A percentile compares a stretch with the other conserved stretches of the same genome.
phyloP scores from a whole-genome alignment of 1,140 invertebrate species.

The Mercenaria mercenaria region DNA sequence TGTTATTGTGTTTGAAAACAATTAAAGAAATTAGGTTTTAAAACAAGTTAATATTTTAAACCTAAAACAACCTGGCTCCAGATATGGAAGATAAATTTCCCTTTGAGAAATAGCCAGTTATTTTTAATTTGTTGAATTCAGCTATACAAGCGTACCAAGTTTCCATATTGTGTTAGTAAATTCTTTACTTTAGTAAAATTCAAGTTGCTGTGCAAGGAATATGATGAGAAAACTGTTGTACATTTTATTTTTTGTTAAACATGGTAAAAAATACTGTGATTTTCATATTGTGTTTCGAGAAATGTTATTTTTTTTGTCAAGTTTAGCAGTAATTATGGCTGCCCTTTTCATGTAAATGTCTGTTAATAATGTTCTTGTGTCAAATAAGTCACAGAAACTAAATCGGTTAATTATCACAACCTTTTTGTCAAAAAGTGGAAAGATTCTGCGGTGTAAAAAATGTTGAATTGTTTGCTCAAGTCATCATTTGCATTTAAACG shows the following conservation, averaged over 20 bases:
- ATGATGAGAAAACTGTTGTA: too few species aligned
- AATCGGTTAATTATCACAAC: background rate
- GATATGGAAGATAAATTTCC: background rate
- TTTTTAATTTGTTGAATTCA: too few species aligned
- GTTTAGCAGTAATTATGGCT: background rate
- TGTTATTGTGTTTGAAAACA: constrained; percentile 20
- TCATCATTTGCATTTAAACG: constrained; percentile 39
- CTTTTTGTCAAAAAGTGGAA: background rate
- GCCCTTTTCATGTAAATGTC: background rate
- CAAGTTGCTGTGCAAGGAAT: too few species aligned
- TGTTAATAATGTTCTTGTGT: background rate
- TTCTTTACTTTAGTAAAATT: too few species aligned
- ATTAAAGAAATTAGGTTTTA: background rate
- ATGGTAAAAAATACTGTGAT: background rate
- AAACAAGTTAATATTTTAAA: constrained; percentile 4
- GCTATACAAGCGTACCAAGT: too few species aligned
- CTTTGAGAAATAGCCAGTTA: background rate
- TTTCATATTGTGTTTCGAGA: constrained; percentile 8
- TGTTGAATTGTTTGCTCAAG: background rate
- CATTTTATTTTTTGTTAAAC: background rate
- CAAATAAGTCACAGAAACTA: background rate
- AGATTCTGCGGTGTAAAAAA: background rate
- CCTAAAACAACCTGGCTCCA: background rate
- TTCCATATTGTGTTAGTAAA: too few species aligned
- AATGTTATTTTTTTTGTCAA: background rate